Percentiles rank a stretch among this genome's conserved stretches.
Conservation (phyloP, 92 coral and sea anemone species). For the Virgularia gustaviana region DNA sequence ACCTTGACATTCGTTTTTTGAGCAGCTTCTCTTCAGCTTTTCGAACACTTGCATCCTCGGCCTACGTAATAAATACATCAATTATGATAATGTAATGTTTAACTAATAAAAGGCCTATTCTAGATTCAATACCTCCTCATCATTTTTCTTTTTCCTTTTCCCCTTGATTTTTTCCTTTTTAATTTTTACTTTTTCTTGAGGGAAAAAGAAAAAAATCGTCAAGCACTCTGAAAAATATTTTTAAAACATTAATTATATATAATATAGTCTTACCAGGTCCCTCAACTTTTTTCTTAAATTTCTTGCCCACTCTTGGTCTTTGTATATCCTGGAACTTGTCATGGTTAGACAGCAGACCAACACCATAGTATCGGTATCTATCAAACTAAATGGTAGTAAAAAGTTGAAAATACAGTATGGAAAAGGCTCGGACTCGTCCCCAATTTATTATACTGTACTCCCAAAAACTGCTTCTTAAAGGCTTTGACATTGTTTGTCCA, state of each 20-base stretch:
- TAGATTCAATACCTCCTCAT: background rate
- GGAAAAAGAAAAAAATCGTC: too few relatives aligned
- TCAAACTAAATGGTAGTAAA: constrained; percentile 60
- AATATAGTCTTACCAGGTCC: constrained; percentile 60
- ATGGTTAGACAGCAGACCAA: constrained; percentile 68
- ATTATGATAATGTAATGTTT: background rate
- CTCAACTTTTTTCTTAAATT: constrained; percentile 68
- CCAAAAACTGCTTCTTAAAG: too few relatives aligned
- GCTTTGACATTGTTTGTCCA: too few relatives aligned
- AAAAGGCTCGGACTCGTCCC: too few relatives aligned
- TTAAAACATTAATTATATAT: background rate
- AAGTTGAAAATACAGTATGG: too few relatives aligned
- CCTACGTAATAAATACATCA: background rate
- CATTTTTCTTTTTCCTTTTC: constrained; percentile 6
- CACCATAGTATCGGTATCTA: constrained; percentile 82
- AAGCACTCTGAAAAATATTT: too few relatives aligned
- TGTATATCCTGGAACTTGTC: constrained; percentile 84
- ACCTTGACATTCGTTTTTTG: constrained; percentile 69
- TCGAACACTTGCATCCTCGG: constrained; percentile 69
- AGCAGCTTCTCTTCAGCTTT: constrained; percentile 68
- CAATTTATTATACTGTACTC: too few relatives aligned
- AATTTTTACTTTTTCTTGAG: constrained; percentile 47
- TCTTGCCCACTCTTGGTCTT: constrained; percentile 69
- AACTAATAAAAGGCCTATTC: background rate
- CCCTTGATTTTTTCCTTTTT: constrained; percentile 41